Conservation (phyloP, 2,888 invertebrate species). For the Apotomis turbidana region DNA sequence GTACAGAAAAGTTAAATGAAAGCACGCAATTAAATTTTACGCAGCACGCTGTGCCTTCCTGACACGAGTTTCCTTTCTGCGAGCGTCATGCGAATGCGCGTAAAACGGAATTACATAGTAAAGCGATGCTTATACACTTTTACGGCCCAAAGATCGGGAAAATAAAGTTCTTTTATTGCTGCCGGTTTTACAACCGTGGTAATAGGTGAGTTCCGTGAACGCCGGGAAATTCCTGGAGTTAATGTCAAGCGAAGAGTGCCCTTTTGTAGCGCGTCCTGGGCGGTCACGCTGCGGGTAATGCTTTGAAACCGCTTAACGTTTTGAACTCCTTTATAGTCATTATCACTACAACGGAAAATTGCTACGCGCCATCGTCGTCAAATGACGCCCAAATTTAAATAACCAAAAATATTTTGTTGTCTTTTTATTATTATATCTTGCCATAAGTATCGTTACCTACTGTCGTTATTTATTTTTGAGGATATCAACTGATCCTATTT, state of each 20-base stretch:
- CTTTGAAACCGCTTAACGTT: neutral
- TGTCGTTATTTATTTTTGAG: too few relatives aligned
- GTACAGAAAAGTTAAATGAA: slow-evolving; percentile 45
- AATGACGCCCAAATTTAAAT: too few relatives aligned
- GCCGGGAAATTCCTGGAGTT: slow-evolving; percentile 52
- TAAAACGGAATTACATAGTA: slow-evolving; percentile 72
- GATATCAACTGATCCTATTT: too few relatives aligned
- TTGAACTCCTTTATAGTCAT: too few relatives aligned
- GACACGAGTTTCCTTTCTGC: slow-evolving; percentile 58
- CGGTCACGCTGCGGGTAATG: neutral
- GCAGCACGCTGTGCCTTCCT: slow-evolving; percentile 48
- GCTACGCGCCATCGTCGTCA: too few relatives aligned
- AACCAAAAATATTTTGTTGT: too few relatives aligned
- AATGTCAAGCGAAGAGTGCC: slow-evolving; percentile 24
- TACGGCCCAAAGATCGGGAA: slow-evolving; percentile 68
- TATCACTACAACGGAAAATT: too few relatives aligned
- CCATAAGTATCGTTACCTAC: too few relatives aligned
- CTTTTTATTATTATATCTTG: too few relatives aligned
- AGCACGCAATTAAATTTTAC: slow-evolving; percentile 62
- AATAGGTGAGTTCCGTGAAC: slow-evolving; percentile 66
- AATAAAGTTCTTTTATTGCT: slow-evolving; percentile 76
- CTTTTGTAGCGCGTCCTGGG: slow-evolving; percentile 21
- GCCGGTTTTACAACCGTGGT: slow-evolving; percentile 66
- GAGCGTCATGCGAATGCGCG: slow-evolving; percentile 59
- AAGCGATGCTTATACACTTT: slow-evolving; percentile 69